Conservation (phyloP, 2,113 vertebrate genomes). For the Amia ocellicauda region DNA sequence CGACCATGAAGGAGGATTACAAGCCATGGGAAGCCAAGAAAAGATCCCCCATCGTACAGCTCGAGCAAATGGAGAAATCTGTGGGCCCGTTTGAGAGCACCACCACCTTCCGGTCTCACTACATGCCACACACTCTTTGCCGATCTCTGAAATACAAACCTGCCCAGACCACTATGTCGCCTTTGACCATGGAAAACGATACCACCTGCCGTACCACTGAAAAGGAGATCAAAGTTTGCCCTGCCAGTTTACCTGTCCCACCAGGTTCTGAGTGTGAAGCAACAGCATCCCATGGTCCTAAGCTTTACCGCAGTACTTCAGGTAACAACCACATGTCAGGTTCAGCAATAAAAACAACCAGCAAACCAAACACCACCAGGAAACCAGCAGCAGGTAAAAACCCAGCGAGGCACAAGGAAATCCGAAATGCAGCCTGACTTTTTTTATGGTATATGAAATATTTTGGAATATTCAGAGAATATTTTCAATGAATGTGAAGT, state of each 20-base stretch:
- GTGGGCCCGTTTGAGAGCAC: constrained; percentile 38
- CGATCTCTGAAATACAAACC: constrained; percentile 43
- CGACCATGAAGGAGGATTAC: constrained; percentile 55
- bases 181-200: constrained; percentile 27
- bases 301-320: constrained; percentile 35
- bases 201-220: constrained; percentile 37
- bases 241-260: constrained; percentile 43
- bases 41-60: constrained; percentile 5
- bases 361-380: background rate
- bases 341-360: background rate
- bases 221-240: constrained; percentile 35
- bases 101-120: constrained; percentile 39
- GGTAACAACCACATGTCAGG: background rate
- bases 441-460: too few species aligned
- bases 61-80: constrained; percentile 21
- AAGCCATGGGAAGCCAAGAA: constrained; percentile 39
- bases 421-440: too few species aligned
- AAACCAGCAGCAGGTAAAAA: background rate
- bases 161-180: background rate
- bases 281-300: constrained; percentile 40
- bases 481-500: too few species aligned
- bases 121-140: constrained; percentile 37
- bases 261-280: constrained; percentile 39
- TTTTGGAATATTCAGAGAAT: background rate
- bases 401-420: background rate